Evolutionary conservation across 2,888 invertebrate genomes (phyloP).

Genomic region (Lasioglossum calceatum): DNA sequence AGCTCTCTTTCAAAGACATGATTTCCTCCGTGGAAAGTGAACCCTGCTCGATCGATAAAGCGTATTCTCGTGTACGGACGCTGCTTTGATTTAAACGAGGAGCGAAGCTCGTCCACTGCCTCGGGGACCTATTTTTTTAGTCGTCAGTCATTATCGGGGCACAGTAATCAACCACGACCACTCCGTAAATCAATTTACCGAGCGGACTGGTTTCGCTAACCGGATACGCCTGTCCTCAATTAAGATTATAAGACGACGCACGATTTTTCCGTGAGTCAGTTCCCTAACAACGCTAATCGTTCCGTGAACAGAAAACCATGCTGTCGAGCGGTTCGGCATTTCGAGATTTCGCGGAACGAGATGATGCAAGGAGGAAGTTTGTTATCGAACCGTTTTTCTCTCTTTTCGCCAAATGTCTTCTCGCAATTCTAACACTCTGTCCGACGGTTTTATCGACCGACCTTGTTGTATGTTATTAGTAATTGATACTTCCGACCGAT

Average conservation of each 20-base stretch:
- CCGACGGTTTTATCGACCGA: background rate
- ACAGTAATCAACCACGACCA: background rate
- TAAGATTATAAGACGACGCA: background rate
- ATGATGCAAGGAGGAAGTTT: slow-evolving; percentile 6
- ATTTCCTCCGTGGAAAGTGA: background rate
- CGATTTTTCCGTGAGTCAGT: background rate
- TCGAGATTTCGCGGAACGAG: background rate
- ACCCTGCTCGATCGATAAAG: background rate
- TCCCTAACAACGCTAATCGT: background rate
- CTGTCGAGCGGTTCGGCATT: background rate
- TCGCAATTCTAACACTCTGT: background rate
- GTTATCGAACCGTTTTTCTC: background rate
- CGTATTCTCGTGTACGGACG: background rate
- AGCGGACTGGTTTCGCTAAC: background rate
- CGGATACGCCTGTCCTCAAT: background rate
- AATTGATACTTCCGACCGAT: background rate
- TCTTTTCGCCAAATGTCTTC: background rate
- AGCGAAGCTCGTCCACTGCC: background rate
- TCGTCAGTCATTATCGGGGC: background rate
- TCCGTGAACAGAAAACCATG: background rate
- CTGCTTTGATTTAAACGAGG: background rate
- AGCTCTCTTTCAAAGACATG: background rate
- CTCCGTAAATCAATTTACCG: background rate
- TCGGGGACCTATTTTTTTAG: background rate
- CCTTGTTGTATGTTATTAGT: background rate